Conservation (phyloP, 2,797 vertebrate genomes). For the Vireo griseus region DNA sequence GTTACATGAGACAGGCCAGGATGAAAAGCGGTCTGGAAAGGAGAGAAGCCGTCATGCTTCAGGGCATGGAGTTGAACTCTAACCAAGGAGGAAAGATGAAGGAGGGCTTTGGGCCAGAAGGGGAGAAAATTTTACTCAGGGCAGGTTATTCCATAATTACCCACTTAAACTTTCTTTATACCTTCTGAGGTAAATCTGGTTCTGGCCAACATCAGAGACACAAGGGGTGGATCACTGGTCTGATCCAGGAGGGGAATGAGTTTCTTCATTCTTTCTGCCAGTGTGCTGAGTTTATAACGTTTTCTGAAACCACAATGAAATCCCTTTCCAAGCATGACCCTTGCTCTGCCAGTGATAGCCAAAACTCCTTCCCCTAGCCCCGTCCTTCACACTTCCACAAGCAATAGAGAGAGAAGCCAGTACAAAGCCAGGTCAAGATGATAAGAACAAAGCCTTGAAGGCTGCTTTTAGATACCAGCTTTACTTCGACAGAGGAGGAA, state of each 20-base stretch:
- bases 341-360: constrained; percentile 54
- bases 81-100: constrained; percentile 42
- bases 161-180: constrained; percentile 39
- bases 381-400: constrained; percentile 57
- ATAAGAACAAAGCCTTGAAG: constrained; percentile 62
- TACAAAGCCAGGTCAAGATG: constrained; percentile 55
- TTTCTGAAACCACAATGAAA: constrained; percentile 33
- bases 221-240: background rate
- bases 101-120: constrained; percentile 29
- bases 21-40: constrained; percentile 42
- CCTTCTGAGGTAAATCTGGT: constrained; percentile 29
- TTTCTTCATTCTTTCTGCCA: constrained; percentile 14
- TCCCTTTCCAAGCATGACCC: constrained; percentile 30
- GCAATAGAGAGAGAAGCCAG: constrained; percentile 32
- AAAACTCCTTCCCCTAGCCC: constrained; percentile 52
- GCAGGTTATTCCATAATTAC: constrained; percentile 46
- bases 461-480: constrained; percentile 57
- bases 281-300: background rate
- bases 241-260: constrained; percentile 14
- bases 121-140: constrained; percentile 15
- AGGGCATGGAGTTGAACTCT: constrained; percentile 47
- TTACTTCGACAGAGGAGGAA: constrained; percentile 64
- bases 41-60: constrained; percentile 36
- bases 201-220: constrained; percentile 44
- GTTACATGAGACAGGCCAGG: constrained; percentile 39